Evolutionary conservation across 2,797 vertebrate species (phyloP).

Genomic region (Sitta carolinensis): DNA sequence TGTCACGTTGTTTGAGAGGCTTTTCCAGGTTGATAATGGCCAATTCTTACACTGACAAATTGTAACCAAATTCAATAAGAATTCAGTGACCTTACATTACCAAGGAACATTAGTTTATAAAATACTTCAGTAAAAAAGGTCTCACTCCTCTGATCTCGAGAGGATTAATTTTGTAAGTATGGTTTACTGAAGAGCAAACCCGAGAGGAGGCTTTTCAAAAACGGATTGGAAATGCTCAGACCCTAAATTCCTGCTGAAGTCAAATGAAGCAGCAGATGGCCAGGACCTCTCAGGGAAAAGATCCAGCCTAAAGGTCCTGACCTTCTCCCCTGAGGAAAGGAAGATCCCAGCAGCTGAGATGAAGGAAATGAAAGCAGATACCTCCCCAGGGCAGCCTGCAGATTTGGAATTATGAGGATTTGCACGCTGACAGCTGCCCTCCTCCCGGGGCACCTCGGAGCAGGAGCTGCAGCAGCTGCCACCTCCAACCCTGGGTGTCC

Average conservation of each 20-base stretch:
- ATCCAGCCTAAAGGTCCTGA: not conserved
- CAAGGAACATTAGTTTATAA: slow-evolving; percentile 1
- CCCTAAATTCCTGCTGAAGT: not conserved
- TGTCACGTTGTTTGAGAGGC: not conserved
- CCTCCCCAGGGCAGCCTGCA: not conserved
- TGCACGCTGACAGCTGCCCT: not conserved
- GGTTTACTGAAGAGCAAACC: slow-evolving; percentile 32
- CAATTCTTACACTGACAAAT: not conserved
- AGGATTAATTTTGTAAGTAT: not conserved
- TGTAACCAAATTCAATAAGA: not conserved
- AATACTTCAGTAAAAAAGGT: slow-evolving; percentile 28
- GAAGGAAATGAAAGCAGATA: not conserved
- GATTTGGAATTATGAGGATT: not conserved
- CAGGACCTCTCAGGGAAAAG: not conserved
- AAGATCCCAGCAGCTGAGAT: not conserved
- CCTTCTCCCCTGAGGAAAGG: not conserved
- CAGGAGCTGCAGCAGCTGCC: not conserved
- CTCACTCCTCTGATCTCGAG: not conserved
- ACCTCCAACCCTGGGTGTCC: not conserved
- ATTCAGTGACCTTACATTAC: not conserved
- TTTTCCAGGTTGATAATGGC: not conserved
- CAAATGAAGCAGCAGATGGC: not conserved
- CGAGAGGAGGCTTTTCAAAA: not conserved
- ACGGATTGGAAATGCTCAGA: not conserved
- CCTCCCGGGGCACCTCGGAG: too few relatives aligned